Conservation (phyloP, 2,888 invertebrate genomes). For the Agrilus cyanescens region DNA sequence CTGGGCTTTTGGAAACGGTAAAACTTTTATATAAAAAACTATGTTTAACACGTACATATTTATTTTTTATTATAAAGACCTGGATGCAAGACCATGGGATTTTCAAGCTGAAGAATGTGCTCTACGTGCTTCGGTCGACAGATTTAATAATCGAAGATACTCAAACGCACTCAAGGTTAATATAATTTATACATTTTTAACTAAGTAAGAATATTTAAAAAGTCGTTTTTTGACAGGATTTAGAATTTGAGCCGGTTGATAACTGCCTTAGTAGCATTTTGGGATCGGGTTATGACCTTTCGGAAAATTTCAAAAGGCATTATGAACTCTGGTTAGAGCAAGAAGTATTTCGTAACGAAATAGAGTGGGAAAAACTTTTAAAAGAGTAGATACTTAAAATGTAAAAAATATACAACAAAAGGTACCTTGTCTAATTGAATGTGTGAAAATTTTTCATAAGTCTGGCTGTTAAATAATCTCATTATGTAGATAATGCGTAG, state of each 20-base stretch:
- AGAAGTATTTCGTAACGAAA: slow-evolving; percentile 84
- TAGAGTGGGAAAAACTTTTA: slow-evolving; percentile 61
- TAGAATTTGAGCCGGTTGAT: slow-evolving; percentile 57
- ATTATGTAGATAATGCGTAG: too few relatives aligned
- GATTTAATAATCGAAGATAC: slow-evolving; percentile 90
- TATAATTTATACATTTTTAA: neutral
- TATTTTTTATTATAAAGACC: slow-evolving; percentile 42
- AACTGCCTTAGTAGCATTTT: slow-evolving; percentile 74
- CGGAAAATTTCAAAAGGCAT: slow-evolving; percentile 84
- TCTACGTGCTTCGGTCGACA: slow-evolving; percentile 84
- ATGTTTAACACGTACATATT: slow-evolving; percentile 1
- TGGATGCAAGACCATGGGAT: slow-evolving; percentile 96
- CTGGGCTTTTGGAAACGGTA: too few relatives aligned
- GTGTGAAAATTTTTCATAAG: too few relatives aligned
- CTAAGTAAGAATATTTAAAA: neutral
- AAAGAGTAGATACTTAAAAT: slow-evolving; percentile 1
- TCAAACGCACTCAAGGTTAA: slow-evolving; percentile 24
- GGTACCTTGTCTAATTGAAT: too few relatives aligned
- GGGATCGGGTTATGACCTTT: slow-evolving; percentile 67
- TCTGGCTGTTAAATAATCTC: too few relatives aligned
- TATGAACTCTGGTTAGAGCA: slow-evolving; percentile 94
- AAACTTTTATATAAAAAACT: neutral
- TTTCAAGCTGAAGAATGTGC: slow-evolving; percentile 96
- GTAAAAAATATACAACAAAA: too few relatives aligned
- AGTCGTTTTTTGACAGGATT: slow-evolving; percentile 33